phyloP scores from a whole-genome alignment of 2,797 vertebrate genomes.

The Gymnothorax javanicus region DNA sequence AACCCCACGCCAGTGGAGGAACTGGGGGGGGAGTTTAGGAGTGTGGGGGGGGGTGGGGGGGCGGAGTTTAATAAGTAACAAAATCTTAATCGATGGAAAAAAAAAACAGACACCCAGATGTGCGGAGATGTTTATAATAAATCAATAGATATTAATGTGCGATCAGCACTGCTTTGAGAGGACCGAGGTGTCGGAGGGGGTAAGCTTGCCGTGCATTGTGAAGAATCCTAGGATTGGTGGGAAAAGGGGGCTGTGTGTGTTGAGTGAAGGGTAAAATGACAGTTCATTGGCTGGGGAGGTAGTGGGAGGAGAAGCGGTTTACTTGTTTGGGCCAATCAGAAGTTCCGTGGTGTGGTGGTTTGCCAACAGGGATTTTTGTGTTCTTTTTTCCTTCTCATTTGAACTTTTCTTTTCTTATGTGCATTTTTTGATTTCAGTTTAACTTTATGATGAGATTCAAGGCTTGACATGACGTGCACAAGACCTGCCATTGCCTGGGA shows the following conservation, averaged over 20 bases:
- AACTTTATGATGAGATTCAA: slow-evolving; percentile 65
- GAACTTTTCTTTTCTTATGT: slow-evolving; percentile 48
- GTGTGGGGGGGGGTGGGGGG: slow-evolving; percentile 43
- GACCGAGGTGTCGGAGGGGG: slow-evolving; percentile 54
- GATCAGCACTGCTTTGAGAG: slow-evolving; percentile 63
- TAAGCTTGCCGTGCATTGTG: slow-evolving; percentile 53
- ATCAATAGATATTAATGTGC: slow-evolving; percentile 45
- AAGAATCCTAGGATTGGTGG: slow-evolving; percentile 27
- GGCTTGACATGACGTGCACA: slow-evolving; percentile 70
- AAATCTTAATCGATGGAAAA: slow-evolving; percentile 52
- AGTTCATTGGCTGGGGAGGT: slow-evolving; percentile 43
- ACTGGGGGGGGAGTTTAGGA: slow-evolving; percentile 23
- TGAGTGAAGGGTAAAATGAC: background rate
- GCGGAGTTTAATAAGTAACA: slow-evolving; percentile 44
- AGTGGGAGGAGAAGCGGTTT: background rate
- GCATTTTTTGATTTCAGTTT: slow-evolving; percentile 62
- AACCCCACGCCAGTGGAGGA: too few species aligned
- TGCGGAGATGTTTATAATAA: slow-evolving; percentile 43
- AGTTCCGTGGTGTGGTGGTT: slow-evolving; percentile 59
- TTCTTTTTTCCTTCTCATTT: slow-evolving; percentile 43
- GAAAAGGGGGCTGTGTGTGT: background rate
- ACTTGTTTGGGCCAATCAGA: slow-evolving; percentile 43
- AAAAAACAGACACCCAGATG: background rate
- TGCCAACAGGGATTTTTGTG: slow-evolving; percentile 44
- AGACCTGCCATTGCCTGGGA: slow-evolving; percentile 52